phyloP scores from a whole-genome alignment of 2,888 invertebrate genomes.

The Automeris io region DNA sequence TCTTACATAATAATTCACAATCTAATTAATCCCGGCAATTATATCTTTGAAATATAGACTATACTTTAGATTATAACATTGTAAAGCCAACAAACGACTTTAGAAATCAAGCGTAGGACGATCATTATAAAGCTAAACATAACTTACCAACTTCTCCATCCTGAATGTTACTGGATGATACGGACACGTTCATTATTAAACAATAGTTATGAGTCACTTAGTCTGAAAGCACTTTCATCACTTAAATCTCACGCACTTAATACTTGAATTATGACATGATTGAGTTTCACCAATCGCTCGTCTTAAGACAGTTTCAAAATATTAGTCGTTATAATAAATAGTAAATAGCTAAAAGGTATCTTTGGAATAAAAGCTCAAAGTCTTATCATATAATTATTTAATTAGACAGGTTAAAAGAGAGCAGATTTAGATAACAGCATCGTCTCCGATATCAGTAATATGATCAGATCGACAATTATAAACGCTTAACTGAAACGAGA shows the following conservation, averaged over 20 bases:
- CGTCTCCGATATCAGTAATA: not conserved
- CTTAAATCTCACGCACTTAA: not conserved
- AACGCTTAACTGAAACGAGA: not conserved
- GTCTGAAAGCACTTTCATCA: constrained; percentile 1
- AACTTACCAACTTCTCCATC: constrained; percentile 16
- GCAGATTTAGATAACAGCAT: not conserved
- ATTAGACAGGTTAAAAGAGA: not conserved
- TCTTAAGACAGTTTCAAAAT: too few relatives aligned
- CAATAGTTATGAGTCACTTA: not conserved
- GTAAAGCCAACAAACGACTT: not conserved
- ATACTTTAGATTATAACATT: not conserved
- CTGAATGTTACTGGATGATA: constrained; percentile 21
- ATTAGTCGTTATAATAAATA: too few relatives aligned
- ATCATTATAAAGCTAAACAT: constrained; percentile 6
- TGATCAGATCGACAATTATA: not conserved
- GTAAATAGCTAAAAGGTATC: too few relatives aligned
- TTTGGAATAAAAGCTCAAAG: too few relatives aligned
- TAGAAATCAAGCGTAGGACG: not conserved
- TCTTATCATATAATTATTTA: too few relatives aligned
- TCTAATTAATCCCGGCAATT: too few relatives aligned
- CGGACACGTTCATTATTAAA: constrained; percentile 9
- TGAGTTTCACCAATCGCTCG: not conserved
- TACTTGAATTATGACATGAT: not conserved
- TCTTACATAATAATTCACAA: too few relatives aligned
- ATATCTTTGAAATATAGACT: not conserved